Percentiles rank a stretch among this genome's conserved stretches.
phyloP scores from a whole-genome alignment of 2,888 invertebrate species.

The Troides helena region DNA sequence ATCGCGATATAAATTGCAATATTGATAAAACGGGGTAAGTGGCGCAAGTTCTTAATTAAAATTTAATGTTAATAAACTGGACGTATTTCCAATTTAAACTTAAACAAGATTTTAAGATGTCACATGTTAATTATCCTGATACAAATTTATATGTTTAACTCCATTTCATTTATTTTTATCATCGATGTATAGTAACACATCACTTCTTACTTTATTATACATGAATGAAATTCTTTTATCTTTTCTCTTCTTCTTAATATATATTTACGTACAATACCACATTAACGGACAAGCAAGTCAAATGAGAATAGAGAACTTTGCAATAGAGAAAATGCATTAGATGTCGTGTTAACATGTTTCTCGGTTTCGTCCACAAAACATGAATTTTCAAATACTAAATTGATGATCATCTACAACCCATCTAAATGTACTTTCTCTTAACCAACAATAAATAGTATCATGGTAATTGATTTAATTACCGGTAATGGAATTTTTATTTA shows the following conservation, averaged over 20 bases:
- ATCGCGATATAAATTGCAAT: background rate
- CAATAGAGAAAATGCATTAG: too few species aligned
- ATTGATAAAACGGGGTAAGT: background rate
- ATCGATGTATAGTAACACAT: background rate
- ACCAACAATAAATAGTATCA: conserved; percentile 13
- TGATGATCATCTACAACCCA: background rate
- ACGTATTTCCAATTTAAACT: conserved; percentile 2
- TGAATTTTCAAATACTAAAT: background rate
- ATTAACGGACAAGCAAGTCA: too few species aligned
- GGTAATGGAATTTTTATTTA: conserved; percentile 9
- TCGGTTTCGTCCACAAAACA: too few species aligned
- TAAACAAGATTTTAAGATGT: background rate
- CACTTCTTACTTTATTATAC: too few species aligned
- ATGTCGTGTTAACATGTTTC: too few species aligned
- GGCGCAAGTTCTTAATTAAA: background rate
- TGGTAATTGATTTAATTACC: conserved; percentile 12
- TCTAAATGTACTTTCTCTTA: conserved; percentile 10
- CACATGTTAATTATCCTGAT: background rate
- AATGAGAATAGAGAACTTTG: too few species aligned
- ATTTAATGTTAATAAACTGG: conserved; percentile 1
- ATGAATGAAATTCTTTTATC: too few species aligned
- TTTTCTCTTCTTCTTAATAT: too few species aligned
- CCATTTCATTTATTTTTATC: background rate
- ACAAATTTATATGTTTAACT: background rate
- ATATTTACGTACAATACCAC: too few species aligned